Conservation (phyloP, 1,140 invertebrate species). For the Bombus cullumanus region DNA sequence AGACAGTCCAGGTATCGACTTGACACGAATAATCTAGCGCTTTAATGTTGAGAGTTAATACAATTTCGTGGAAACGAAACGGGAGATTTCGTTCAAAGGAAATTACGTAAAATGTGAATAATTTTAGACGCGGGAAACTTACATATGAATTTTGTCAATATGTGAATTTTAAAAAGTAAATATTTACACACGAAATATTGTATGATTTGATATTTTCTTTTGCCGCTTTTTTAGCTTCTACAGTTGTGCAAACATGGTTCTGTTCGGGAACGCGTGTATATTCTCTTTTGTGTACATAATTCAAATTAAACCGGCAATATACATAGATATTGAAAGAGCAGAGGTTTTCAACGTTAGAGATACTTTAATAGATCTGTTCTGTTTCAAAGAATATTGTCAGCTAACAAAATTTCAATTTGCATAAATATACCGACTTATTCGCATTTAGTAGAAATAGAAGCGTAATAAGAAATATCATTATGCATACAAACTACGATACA, state of each 20-base stretch:
- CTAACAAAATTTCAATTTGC: background rate
- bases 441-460: background rate
- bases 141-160: background rate
- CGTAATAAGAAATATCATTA: background rate
- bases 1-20: slow-evolving; percentile 50
- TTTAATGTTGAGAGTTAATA: background rate
- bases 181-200: background rate
- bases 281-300: background rate
- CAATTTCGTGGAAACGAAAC: too few species aligned
- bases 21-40: background rate
- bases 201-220: background rate
- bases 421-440: background rate
- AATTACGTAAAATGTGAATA: background rate
- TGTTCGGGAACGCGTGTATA: background rate
- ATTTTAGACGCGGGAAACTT: background rate
- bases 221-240: background rate
- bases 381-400: too few species aligned
- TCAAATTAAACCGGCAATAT: background rate
- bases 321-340: background rate
- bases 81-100: too few species aligned
- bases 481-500: too few species aligned
- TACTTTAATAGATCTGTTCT: background rate
- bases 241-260: background rate
- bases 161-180: background rate
- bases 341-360: background rate